Base-by-base conservation (phyloP, 1,140 invertebrate species). In the Hypothenemus hampei region DNA sequence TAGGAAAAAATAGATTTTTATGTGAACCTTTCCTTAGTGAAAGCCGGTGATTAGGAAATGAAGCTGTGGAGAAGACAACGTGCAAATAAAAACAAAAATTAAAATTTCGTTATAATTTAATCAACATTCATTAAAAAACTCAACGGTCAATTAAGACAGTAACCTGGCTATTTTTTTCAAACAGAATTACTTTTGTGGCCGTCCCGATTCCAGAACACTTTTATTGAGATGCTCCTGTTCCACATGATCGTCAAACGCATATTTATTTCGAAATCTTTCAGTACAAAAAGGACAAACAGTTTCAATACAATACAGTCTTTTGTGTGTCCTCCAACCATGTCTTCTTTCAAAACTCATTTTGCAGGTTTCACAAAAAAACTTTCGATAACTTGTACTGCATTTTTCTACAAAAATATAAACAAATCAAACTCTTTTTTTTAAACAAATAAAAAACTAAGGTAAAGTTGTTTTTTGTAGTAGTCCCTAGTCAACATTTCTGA, bases 221-320 rank as follows among this genome's bases (percentile, higher is more conserved):
- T n/a, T 1, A 13, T 31, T 11, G 20, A 45, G 43, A 29, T 51
- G 48, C n/a, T 39, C 35, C 11, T 41, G 4, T 8, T 43, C 11
- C 1, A 43, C 37, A 43, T 52, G 49, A 3, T 11, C 10, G 2
- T 29, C 24, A 20, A 52, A 23, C 6, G 11, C 5, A 13, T 19
- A 11, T 24, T 41, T 52, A 15, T 18, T 43, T 23, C 41, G 16
- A 18, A 52, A 52, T 11, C 49, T 26, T 16, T 37, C 7, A 3
- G 37, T 31, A 19, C 49, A 52, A 31, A 52, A 44, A 4, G 39
- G 49, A 29, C 37, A 52, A 5, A 52, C 39, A 20, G 39, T 43
- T 22, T 29, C 39, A 23, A 52, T 43, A 19, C 49, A 52, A 23
- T 29, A 35, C 2, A 43, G 26, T 20, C 29, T 41, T 19, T 43